Evolutionary conservation across 2,888 invertebrate genomes (phyloP).

Genomic region (Tenthredo livida): DNA sequence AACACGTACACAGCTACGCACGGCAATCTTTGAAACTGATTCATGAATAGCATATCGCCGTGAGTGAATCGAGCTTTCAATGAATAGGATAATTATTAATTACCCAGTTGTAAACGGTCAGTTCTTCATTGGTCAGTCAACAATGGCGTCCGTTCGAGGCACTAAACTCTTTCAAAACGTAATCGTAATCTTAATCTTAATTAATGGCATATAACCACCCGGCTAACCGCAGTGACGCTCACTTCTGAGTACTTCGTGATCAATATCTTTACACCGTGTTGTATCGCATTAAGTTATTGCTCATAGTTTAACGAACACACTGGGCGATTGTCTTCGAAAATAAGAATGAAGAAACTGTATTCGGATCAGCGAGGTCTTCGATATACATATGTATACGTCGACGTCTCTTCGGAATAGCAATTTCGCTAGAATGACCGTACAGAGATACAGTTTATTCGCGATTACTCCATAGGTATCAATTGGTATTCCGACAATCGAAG

Average conservation of each 20-base stretch:
- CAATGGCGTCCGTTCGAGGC: conserved; percentile 35
- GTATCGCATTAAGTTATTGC: not conserved
- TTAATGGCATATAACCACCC: conserved; percentile 45
- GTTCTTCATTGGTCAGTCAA: conserved; percentile 21
- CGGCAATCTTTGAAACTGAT: conserved; percentile 2
- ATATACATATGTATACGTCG: not conserved
- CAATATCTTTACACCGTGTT: not conserved
- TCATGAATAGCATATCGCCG: not conserved
- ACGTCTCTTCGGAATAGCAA: conserved; percentile 17
- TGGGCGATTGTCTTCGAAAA: not conserved
- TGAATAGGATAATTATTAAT: conserved; percentile 49
- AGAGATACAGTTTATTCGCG: not conserved
- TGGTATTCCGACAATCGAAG: conserved; percentile 12
- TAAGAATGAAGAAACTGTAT: not conserved
- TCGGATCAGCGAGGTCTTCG: not conserved
- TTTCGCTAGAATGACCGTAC: not conserved
- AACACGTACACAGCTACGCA: not conserved
- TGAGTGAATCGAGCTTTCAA: conserved; percentile 24
- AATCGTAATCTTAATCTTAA: conserved; percentile 49
- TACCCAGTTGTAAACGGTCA: conserved; percentile 48
- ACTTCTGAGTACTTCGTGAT: conserved; percentile 23
- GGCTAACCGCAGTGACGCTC: conserved; percentile 39
- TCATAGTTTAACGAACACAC: not conserved
- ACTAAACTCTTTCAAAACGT: conserved; percentile 49
- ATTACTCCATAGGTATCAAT: not conserved